Conservation (phyloP, 64 coral and sea anemone species). For the Orbicella faveolata region DNA sequence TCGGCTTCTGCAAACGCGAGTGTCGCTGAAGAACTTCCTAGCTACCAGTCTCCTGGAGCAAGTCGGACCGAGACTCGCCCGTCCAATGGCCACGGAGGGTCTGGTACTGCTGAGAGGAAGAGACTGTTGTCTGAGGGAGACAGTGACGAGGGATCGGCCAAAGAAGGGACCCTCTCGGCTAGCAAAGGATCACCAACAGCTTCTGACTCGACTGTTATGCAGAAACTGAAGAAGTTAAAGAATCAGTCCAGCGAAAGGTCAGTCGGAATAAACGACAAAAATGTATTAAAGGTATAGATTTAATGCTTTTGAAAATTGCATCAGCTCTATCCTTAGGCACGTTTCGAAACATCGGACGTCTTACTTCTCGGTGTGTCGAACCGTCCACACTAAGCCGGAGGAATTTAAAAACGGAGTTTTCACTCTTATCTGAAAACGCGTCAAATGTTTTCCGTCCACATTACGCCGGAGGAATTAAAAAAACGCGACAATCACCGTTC, state of each 20-base stretch:
- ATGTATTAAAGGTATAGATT: neutral
- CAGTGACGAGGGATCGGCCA: conserved; percentile 79
- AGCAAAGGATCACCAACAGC: conserved; percentile 51
- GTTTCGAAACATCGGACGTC: neutral
- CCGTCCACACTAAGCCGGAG: too few relatives aligned
- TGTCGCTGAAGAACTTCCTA: conserved; percentile 72
- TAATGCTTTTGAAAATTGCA: neutral
- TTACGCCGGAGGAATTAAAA: too few relatives aligned
- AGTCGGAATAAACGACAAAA: conserved; percentile 1
- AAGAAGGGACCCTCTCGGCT: conserved; percentile 34
- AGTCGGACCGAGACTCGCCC: conserved; percentile 59
- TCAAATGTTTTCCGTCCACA: too few relatives aligned
- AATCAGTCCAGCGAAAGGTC: conserved; percentile 85
- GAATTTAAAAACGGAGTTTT: too few relatives aligned
- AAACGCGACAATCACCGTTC: too few relatives aligned
- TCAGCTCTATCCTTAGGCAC: neutral
- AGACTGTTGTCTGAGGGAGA: conserved; percentile 84
- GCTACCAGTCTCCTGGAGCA: conserved; percentile 57
- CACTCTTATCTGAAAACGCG: too few relatives aligned
- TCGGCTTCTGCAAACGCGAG: conserved; percentile 46
- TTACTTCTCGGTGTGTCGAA: too few relatives aligned
- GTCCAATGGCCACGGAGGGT: conserved; percentile 31
- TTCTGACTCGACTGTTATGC: conserved; percentile 74
- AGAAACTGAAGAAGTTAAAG: conserved; percentile 84
- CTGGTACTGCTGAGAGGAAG: conserved; percentile 44